Conservation (phyloP, 2,888 invertebrate species). For the Thysanoteuthis rhombus region DNA sequence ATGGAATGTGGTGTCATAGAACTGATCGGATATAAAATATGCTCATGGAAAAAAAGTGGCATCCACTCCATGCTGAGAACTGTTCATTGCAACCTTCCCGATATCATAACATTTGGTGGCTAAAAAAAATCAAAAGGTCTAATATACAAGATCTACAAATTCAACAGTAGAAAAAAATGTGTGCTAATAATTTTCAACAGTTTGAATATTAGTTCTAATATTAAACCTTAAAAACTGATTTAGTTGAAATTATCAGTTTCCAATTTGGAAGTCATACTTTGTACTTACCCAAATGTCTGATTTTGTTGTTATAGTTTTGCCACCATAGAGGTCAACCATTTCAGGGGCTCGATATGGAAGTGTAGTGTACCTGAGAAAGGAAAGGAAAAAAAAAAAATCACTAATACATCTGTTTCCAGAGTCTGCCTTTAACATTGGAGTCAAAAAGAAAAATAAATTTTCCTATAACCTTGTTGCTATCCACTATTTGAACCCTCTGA, state of each 20-base stretch:
- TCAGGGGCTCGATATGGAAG: constrained; percentile 89
- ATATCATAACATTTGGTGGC: too few relatives aligned
- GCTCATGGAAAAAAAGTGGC: neutral
- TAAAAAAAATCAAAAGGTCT: too few relatives aligned
- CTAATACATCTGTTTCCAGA: neutral
- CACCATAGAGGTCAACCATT: constrained; percentile 90
- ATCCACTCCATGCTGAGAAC: neutral
- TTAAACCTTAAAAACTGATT: neutral
- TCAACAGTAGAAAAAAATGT: too few relatives aligned
- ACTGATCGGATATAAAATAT: too few relatives aligned
- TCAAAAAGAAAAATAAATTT: neutral
- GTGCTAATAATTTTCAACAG: too few relatives aligned
- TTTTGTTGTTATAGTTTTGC: constrained; percentile 84
- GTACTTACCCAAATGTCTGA: constrained; percentile 84
- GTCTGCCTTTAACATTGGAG: neutral
- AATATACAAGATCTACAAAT: too few relatives aligned
- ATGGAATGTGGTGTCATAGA: too few relatives aligned
- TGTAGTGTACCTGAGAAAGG: constrained; percentile 78
- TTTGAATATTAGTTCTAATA: neutral
- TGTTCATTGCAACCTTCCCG: neutral
- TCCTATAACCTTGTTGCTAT: neutral
- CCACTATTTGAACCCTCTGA: neutral
- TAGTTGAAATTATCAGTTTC: neutral
- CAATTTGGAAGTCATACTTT: neutral
- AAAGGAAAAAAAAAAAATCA: constrained; percentile 36